Conservation (phyloP, 2,113 vertebrate species). For the Phylloscopus whistleri region DNA sequence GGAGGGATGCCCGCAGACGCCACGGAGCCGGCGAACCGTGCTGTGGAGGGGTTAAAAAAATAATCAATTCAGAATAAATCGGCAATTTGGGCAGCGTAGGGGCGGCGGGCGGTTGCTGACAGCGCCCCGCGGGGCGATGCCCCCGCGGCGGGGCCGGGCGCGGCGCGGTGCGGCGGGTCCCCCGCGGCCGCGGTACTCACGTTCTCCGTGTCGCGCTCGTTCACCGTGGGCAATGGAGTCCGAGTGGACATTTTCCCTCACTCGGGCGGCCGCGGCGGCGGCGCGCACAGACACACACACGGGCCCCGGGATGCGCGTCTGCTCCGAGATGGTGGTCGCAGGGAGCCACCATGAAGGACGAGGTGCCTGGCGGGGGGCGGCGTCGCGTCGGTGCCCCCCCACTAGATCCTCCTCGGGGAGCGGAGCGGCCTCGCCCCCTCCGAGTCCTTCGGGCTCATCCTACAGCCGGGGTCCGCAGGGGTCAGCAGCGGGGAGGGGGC, state of each 20-base stretch:
- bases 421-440: conserved; percentile 26
- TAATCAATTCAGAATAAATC: background rate
- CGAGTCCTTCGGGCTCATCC: conserved; percentile 61
- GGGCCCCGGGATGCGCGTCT: conserved; percentile 9
- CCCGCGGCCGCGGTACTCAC: conserved; percentile 77
- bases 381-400: conserved; percentile 37
- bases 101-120: background rate
- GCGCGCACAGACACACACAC: conserved; percentile 6
- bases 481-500: background rate
- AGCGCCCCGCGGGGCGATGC: background rate
- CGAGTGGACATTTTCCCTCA: conserved; percentile 87
- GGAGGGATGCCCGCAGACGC: background rate
- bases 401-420: conserved; percentile 55
- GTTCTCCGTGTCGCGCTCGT: conserved; percentile 91
- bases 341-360: conserved; percentile 60
- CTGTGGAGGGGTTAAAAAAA: background rate
- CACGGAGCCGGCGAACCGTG: background rate
- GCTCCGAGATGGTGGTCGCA: conserved; percentile 41
- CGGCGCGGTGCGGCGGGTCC: background rate
- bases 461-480: conserved; percentile 27
- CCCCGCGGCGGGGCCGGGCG: background rate
- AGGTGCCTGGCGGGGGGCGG: conserved; percentile 30
- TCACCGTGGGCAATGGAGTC: conserved; percentile 92
- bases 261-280: conserved; percentile 31
- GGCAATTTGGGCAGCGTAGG: background rate